Evolutionary conservation across 2,797 vertebrate genomes (phyloP).

Genomic region (Rhynchotus rufescens): DNA sequence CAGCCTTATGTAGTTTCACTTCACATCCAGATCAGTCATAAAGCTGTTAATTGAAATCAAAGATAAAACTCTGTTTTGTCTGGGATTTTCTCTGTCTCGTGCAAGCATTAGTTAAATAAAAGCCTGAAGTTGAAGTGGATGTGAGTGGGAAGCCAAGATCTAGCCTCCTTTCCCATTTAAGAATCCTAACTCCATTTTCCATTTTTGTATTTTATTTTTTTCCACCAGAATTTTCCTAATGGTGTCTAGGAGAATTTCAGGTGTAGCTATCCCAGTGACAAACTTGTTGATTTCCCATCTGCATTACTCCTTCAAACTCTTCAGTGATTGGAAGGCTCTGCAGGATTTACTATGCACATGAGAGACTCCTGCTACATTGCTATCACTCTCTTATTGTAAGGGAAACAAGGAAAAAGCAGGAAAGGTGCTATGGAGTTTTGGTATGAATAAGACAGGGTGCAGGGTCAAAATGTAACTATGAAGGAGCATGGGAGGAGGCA

Average conservation of each 20-base stretch:
- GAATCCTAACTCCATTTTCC: background rate
- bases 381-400: background rate
- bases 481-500: background rate
- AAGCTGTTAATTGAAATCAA: background rate
- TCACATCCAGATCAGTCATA: background rate
- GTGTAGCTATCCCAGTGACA: background rate
- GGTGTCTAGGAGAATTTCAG: background rate
- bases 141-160: background rate
- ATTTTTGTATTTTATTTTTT: too few relatives aligned
- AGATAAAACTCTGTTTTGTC: background rate
- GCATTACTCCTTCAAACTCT: background rate
- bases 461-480: background rate
- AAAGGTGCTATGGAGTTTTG: too few relatives aligned
- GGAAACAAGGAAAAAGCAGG: background rate
- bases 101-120: background rate
- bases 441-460: background rate
- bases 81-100: background rate
- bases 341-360: background rate
- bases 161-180: background rate
- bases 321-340: background rate
- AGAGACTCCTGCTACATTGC: background rate
- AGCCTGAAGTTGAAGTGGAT: rapidly evolving
- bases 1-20: too few relatives aligned
- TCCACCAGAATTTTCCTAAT: background rate
- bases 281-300: background rate